phyloP scores from a whole-genome alignment of 2,113 vertebrate genomes.

The Tretioscincus oriximinensis region DNA sequence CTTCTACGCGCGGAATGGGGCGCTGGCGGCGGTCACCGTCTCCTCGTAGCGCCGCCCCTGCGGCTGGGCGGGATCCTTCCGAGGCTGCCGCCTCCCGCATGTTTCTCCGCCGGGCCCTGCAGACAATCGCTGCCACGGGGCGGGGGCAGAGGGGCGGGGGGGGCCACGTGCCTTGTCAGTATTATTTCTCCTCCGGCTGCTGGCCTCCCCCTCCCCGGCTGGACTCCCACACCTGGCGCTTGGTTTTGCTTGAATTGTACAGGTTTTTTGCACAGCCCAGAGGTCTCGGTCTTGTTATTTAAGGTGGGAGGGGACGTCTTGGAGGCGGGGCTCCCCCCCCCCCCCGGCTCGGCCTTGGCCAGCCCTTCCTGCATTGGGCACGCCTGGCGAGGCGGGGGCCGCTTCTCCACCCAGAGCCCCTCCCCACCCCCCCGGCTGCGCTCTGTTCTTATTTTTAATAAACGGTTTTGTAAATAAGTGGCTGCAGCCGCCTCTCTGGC shows the following conservation, averaged over 20 bases:
- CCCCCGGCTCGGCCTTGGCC: conserved; percentile 1
- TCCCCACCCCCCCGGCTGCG: conserved; percentile 47
- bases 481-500: neutral
- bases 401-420: neutral
- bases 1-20: conserved; percentile 88
- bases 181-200: conserved; percentile 58
- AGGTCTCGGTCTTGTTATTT: conserved; percentile 49
- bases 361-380: neutral
- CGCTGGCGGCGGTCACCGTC: conserved; percentile 91
- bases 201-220: neutral
- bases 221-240: conserved; percentile 61
- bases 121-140: conserved; percentile 51
- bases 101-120: conserved; percentile 52
- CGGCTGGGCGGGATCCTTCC: conserved; percentile 29
- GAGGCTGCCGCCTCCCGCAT: conserved; percentile 50
- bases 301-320: conserved; percentile 38
- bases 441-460: conserved; percentile 68
- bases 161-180: conserved; percentile 65
- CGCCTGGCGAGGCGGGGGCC: neutral
- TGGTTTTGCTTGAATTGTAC: conserved; percentile 68
- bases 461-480: conserved; percentile 57
- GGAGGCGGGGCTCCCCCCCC: conserved; percentile 21
- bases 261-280: conserved; percentile 68
- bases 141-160: conserved; percentile 37
- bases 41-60: conserved; percentile 84